A percentile compares a stretch with the other conserved stretches of the same genome.
Evolutionary conservation across 2,113 vertebrate species (phyloP).

Genomic region (Gasterosteus nipponicus): DNA sequence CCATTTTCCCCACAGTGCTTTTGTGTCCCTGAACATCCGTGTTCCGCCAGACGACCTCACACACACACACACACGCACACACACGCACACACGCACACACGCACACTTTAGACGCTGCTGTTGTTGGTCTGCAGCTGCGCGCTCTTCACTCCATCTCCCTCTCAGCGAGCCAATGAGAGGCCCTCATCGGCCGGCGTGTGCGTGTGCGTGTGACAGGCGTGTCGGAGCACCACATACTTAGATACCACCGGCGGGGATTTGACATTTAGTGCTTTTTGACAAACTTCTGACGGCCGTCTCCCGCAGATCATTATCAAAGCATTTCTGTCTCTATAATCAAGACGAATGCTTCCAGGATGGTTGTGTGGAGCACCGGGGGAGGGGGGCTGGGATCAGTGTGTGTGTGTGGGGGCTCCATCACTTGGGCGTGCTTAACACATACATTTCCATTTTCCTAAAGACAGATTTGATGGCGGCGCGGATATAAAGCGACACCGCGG

Average conservation of each 20-base stretch:
- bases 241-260: slow-evolving; percentile 64
- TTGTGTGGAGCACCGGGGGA: slow-evolving; percentile 54
- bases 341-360: slow-evolving; percentile 77
- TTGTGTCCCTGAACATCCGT: slow-evolving; percentile 50
- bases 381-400: slow-evolving; percentile 21
- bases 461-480: slow-evolving; percentile 71
- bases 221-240: slow-evolving; percentile 63
- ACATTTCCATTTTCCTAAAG: slow-evolving; percentile 77
- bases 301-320: slow-evolving; percentile 80
- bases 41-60: slow-evolving; percentile 33
- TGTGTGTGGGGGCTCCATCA: slow-evolving; percentile 34
- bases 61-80: background rate
- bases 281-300: slow-evolving; percentile 79
- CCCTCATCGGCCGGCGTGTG: slow-evolving; percentile 18
- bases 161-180: slow-evolving; percentile 67
- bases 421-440: slow-evolving; percentile 65
- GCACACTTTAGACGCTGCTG: slow-evolving; percentile 16
- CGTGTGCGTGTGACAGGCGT: slow-evolving; percentile 28
- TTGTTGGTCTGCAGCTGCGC: slow-evolving; percentile 65
- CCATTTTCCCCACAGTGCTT: slow-evolving; percentile 46
- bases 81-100: background rate
- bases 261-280: slow-evolving; percentile 74
- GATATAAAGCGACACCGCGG: slow-evolving; percentile 74
- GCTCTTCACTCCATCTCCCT: slow-evolving; percentile 58
- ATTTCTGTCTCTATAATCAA: slow-evolving; percentile 79